Percentiles rank a stretch among this genome's conserved stretches.
Evolutionary conservation across 1,140 invertebrate genomes (phyloP).

Genomic region (Drosophila obscura): DNA sequence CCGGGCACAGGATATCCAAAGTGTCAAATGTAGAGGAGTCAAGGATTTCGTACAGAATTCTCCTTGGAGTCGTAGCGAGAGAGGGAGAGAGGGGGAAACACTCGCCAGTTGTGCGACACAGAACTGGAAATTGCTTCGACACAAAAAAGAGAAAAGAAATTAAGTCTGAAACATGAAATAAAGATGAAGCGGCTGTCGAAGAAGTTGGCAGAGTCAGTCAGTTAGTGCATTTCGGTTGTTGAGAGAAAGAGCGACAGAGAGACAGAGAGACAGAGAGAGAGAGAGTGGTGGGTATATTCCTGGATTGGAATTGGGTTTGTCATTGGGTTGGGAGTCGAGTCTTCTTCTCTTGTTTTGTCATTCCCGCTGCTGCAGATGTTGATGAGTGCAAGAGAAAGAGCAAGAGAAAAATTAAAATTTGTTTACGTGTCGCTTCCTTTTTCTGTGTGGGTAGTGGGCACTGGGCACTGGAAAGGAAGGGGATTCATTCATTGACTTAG

Average conservation of each 20-base stretch:
- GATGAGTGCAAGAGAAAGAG: constrained; percentile 14
- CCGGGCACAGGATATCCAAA: constrained; percentile 53
- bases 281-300: no score
- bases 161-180: constrained; percentile 75
- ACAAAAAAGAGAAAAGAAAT: constrained; percentile 53
- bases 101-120: constrained; percentile 56
- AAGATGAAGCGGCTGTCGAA: constrained; percentile 73
- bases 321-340: neutral
- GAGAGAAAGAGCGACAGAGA: constrained; percentile 11
- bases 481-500: constrained; percentile 13
- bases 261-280: neutral
- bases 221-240: constrained; percentile 33
- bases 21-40: constrained; percentile 64
- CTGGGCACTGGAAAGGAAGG: neutral
- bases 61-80: neutral
- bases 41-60: constrained; percentile 63
- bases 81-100: constrained; percentile 43
- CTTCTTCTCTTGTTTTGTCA: constrained; percentile 13
- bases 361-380: constrained; percentile 4
- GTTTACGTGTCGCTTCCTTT: constrained; percentile 45
- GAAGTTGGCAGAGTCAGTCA: constrained; percentile 42
- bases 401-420: constrained; percentile 62
- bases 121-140: constrained; percentile 53
- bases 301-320: constrained; percentile 3
- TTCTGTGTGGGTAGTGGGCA: constrained; percentile 5